Evolutionary conservation across 2,888 invertebrate genomes (phyloP).

Genomic region (Agrypnus murinus): DNA sequence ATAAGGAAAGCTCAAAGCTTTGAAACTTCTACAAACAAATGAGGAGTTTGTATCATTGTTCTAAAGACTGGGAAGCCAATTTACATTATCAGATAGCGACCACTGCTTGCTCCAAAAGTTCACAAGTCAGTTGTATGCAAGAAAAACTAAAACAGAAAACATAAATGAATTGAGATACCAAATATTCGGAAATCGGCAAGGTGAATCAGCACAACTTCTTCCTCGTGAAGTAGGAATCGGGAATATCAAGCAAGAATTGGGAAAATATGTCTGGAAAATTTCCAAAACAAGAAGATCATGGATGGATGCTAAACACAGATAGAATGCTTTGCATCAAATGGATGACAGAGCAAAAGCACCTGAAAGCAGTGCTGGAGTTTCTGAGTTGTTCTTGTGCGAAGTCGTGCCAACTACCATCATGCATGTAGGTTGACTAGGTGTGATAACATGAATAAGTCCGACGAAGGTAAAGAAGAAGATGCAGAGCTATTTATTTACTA

Average conservation of each 20-base stretch:
- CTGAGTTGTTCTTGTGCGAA: conserved; percentile 2
- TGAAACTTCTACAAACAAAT: not conserved
- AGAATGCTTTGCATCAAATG: not conserved
- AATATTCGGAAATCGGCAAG: not conserved
- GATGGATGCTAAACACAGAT: not conserved
- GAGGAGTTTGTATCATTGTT: not conserved
- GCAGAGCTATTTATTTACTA: no score
- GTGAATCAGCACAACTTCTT: conserved; percentile 2
- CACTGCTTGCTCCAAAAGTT: not conserved
- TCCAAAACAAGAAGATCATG: not conserved
- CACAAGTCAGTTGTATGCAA: not conserved
- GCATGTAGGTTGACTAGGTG: not conserved
- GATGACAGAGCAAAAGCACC: not conserved
- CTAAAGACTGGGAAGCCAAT: not conserved
- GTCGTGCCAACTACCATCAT: conserved; percentile 5
- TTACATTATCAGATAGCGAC: not conserved
- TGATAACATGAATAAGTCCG: not conserved
- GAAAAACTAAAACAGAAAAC: not conserved
- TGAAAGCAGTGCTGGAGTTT: not conserved
- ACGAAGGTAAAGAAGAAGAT: not conserved
- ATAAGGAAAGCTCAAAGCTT: no score
- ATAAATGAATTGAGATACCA: not conserved
- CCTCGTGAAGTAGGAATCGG: not conserved
- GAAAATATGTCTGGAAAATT: not conserved
- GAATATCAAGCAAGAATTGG: not conserved